Conservation (phyloP, 2,113 vertebrate species). For the Poeciliopsis occidentalis region DNA sequence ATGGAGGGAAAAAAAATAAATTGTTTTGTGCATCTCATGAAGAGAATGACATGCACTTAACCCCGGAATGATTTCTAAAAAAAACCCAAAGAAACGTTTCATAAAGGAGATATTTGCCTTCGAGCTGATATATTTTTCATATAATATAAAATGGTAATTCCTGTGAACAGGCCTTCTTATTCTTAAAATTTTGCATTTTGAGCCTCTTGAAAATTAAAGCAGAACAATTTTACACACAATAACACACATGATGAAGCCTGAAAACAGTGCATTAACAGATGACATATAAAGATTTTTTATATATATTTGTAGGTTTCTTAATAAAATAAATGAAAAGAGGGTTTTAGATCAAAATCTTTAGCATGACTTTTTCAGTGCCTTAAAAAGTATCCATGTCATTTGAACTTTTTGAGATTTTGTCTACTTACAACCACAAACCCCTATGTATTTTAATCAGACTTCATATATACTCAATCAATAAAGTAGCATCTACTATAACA, state of each 20-base stretch:
- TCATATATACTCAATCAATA: neutral
- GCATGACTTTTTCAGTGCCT: neutral
- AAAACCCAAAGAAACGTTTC: neutral
- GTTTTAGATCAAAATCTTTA: neutral
- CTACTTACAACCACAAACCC: neutral
- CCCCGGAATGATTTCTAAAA: neutral
- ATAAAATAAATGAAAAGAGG: neutral
- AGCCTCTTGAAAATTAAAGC: neutral
- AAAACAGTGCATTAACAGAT: neutral
- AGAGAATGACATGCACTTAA: neutral
- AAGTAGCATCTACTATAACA: neutral
- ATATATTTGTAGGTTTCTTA: neutral
- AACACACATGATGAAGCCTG: neutral
- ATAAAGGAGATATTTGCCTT: neutral
- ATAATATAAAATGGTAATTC: neutral
- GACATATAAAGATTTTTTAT: neutral
- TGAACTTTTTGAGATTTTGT: neutral
- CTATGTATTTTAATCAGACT: neutral
- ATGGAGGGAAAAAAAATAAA: neutral
- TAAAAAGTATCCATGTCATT: neutral
- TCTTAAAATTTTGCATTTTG: neutral
- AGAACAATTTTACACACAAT: slow-evolving; percentile 2
- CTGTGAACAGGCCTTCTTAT: neutral
- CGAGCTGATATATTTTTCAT: neutral
- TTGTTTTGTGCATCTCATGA: neutral